These are phyloP conservation scores for Molossus alvarezi DNA, from an alignment of 2,797 vertebrate species.

Conservation along the genomic window DNA sequence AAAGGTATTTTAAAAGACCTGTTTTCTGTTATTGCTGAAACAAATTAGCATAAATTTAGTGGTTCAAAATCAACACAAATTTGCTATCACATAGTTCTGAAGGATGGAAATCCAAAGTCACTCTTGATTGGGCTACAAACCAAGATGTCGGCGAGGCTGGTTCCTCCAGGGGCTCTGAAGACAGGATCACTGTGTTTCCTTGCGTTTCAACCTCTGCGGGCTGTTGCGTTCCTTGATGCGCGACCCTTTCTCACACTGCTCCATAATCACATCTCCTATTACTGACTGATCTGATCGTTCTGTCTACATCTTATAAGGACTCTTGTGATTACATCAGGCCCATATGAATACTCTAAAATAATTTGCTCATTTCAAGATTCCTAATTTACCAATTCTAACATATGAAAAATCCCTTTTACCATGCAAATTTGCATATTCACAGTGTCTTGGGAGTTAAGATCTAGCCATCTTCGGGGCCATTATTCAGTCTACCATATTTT, in stretches of 20 bases:
- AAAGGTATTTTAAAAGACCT: neutral
- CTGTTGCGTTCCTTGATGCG: accelerated
- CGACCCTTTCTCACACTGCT: neutral
- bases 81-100: neutral
- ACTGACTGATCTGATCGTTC: neutral
- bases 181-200: accelerated
- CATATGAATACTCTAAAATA: neutral
- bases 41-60: neutral
- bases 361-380: neutral
- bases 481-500: neutral
- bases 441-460: neutral
- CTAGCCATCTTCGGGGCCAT: accelerated
- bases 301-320: no score
- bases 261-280: neutral
- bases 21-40: neutral
- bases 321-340: neutral
- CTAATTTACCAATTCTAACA: neutral
- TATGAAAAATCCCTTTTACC: neutral
- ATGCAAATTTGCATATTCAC: neutral
- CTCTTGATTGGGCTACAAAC: neutral
- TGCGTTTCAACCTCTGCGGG: neutral
- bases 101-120: neutral
- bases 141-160: accelerated
- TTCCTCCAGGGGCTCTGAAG: neutral
- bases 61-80: neutral